Conservation (phyloP, 2,888 invertebrate genomes). For the Zonitis immaculata region DNA sequence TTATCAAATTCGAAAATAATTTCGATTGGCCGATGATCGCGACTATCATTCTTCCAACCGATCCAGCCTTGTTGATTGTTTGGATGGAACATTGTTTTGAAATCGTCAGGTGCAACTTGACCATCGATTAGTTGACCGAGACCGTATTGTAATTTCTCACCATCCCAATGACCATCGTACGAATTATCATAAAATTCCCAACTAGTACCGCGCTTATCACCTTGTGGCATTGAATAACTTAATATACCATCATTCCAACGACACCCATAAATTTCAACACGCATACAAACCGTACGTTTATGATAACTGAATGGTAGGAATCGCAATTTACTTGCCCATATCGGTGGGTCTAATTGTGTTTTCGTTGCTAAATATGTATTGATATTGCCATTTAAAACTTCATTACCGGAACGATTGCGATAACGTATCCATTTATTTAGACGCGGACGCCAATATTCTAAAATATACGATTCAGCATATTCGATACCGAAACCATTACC, state of each 20-base stretch:
- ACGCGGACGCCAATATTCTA: constrained; percentile 80
- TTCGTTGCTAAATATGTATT: constrained; percentile 83
- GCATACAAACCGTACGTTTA: constrained; percentile 83
- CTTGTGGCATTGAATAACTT: constrained; percentile 84
- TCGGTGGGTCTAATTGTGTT: constrained; percentile 71
- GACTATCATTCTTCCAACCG: constrained; percentile 81
- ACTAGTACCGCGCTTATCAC: constrained; percentile 72
- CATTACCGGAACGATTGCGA: constrained; percentile 60
- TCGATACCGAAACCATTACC: constrained; percentile 89
- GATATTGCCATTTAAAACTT: constrained; percentile 78
- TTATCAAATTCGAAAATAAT: constrained; percentile 80
- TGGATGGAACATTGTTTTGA: constrained; percentile 61
- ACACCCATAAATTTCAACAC: constrained; percentile 87
- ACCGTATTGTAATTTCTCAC: constrained; percentile 68
- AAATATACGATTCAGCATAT: constrained; percentile 74
- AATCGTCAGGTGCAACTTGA: constrained; percentile 69
- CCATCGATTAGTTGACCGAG: constrained; percentile 84
- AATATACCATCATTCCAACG: constrained; percentile 78
- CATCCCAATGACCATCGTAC: constrained; percentile 82
- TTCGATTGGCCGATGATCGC: constrained; percentile 58
- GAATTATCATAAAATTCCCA: constrained; percentile 79
- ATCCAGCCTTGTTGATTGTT: constrained; percentile 70
- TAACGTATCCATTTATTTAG: constrained; percentile 80
- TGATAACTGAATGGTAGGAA: constrained; percentile 82
- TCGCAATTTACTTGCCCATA: constrained; percentile 80